Base-by-base conservation (phyloP, 2,888 invertebrate species). In the Euphydryas editha region DNA sequence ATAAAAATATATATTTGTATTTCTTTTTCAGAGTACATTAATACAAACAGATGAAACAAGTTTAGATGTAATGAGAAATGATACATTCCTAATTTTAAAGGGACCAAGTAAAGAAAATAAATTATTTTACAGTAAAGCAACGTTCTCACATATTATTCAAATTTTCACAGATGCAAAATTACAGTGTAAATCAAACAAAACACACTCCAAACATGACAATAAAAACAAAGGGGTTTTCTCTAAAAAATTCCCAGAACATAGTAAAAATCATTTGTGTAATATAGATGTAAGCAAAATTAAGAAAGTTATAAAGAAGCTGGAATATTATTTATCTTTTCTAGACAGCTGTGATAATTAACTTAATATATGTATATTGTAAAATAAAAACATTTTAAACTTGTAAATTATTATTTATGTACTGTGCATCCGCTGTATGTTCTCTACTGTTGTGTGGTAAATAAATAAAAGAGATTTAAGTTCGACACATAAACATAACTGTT, bases 261-360 rank as follows among this genome's bases (percentile, higher is more conserved):
- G 88, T 58, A 86, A 82, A 42, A 88, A 93, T 15, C 83, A 93
- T 69, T 81, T 92, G 55, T 89, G 93, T 57, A 79, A 85, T n/a
- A 78, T 95, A 72, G 89, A 94, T 67, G 81, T 90, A 58, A 89
- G 86, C 55, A 94, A 93, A 81, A 76, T 95, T 8, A 93, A 93
- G 72, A 89, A 92, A 65, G 86, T 93, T 72, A 78, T 94, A 0
- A 96, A 95, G 78, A 97, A 96, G 88, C 78, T 96, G 1, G 95
- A 96, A 79, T 97, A 95, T 86, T 95, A 95, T 84, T 84, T 96
- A 68, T 95, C 96, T 0, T 96, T 93, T 92, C 83, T 94, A 39
- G 94, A 94, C 67, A 84, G 82, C 75, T 84, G 79, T 78, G 78
- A 83, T 73, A 81, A 85, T 76, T 62, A 64, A 56, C 24, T 36